Conservation (phyloP, 1,140 invertebrate species). For the Hydropsyche tenuis region DNA sequence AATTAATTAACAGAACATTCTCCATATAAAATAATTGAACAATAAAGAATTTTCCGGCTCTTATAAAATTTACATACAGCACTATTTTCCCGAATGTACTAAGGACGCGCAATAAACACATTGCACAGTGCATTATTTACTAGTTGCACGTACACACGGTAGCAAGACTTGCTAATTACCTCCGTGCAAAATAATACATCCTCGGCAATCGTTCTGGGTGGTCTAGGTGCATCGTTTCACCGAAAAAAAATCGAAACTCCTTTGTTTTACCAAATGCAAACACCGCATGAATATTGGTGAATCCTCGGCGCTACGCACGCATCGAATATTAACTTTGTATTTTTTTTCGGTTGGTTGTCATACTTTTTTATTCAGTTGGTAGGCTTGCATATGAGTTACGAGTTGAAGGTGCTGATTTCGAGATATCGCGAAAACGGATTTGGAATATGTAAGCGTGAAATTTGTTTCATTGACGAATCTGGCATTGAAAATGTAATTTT, state of each 20-base stretch:
- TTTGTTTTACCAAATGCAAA: slow-evolving; percentile 15
- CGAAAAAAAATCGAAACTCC: background rate
- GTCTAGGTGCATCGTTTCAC: background rate
- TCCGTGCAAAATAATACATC: slow-evolving; percentile 31
- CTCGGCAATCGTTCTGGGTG: slow-evolving; percentile 7
- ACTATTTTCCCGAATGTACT: background rate
- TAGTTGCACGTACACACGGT: slow-evolving; percentile 5
- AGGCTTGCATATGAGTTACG: slow-evolving; percentile 4
- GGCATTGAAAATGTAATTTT: background rate
- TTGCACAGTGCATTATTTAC: slow-evolving; percentile 43
- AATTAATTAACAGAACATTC: no score
- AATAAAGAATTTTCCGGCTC: no score
- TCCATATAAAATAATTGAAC: no score
- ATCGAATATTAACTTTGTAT: slow-evolving; percentile 16
- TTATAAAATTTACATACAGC: no score
- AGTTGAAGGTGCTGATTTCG: slow-evolving; percentile 26
- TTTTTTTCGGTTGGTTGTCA: background rate
- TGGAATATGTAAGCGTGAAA: slow-evolving; percentile 11
- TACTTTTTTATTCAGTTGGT: background rate
- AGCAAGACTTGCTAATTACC: slow-evolving; percentile 46
- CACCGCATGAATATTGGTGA: slow-evolving; percentile 3
- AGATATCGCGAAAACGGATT: slow-evolving; percentile 8
- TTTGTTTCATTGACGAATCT: background rate
- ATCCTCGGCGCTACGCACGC: slow-evolving; percentile 5
- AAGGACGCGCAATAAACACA: slow-evolving; percentile 43